Evolutionary conservation across 2,797 vertebrate species (phyloP), one percentile per base, ranked within the genome.

Genomic region (Cyprinodon diabolis): DNA sequence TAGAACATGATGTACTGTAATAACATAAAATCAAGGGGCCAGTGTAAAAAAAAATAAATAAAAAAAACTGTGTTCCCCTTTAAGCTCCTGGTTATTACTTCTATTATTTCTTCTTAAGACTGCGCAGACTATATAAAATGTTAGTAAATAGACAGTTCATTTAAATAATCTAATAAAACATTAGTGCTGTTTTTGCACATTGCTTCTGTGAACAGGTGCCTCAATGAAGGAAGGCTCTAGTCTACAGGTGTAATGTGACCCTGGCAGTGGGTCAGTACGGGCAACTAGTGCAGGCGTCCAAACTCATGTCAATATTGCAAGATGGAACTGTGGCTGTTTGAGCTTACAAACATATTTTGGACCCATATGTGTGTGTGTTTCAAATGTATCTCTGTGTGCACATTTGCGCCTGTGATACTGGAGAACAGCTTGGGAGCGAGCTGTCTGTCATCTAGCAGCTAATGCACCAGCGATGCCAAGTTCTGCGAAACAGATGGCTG

Each of bases 401-500:
- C 83, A 87, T 84, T 82, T 85, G 84, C 77, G 78, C 71, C 75
- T 88, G 81, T 92, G 90, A 89, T 89, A 89, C 54, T 63, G 74
- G 88, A 86, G 84, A 84, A 80, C 80, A 58, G 71, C 60, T 72
- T 76, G 82, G 79, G 74, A 79, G 76, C 57, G 86, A 85, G 72
- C 82, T 84, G 89, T 88, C 86, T 85, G 87, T 92, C 87, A 91
- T 87, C 83, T 79, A 35, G 76, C 82, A 72, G 84, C 84, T 91
- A 87, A 87, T 82, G 80, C 63, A 58, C 40, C 65, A 66, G 77
- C 62, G 47, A 55, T 84, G 90, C 87, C 89, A 89, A 86, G 83
- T 84, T 82, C 85, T 87, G 86, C 66, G 83, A 86, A 90, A 89
- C 90, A 93, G 88, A 92, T 90, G 90, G 86, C 89, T 83, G 56